Base-by-base conservation (phyloP, 2,113 vertebrate genomes). In the Anolis carolinensis region DNA sequence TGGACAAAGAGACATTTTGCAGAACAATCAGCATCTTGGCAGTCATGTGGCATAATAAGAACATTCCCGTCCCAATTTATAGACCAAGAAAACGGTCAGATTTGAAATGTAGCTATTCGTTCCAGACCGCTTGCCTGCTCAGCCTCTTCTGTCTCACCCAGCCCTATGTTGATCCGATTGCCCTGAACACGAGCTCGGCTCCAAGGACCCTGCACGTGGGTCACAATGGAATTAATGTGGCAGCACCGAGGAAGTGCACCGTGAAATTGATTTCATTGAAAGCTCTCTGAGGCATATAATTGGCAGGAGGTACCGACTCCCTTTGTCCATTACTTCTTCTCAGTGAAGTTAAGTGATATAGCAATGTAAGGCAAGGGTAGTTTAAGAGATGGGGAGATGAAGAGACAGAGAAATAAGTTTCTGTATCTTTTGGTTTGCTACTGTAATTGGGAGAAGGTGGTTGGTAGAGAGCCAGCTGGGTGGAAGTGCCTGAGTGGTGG, bases 241-340 rank as follows among this genome's bases (percentile, higher is more conserved):
- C 55, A 25, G 59, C 23, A 5, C 3, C 4, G n/a, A 72, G 59
- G 75, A 73, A 83, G 36, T 32, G 10, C 59, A 65, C 23, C 27
- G n/a, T 65, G 81, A 87, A 83, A 79, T 87, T 52, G 75, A 63
- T 48, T 83, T 73, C 68, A n/a, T 36, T 50, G 55, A 8, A 10
- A 73, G 81, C 1, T 32, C 55, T 39, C 52, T 21, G 36, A 55
- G 67, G 55, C 70, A 36, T 67, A 34, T 39, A 74, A 74, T 73
- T 81, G 50, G 75, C 55, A 50, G 39, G 44, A 52, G 55, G 36
- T 30, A 13, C n/a, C 32, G n/a, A 44, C 21, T 73, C 21, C 27
- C 4, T 63, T 52, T 11, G n/a, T 83, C 74, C 55, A 32, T 78
- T 30, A 7, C 30, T 82, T 55, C 20, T 1, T 32, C 7, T 36